phyloP scores from a whole-genome alignment of 2,797 vertebrate genomes.

The Fringilla coelebs region DNA sequence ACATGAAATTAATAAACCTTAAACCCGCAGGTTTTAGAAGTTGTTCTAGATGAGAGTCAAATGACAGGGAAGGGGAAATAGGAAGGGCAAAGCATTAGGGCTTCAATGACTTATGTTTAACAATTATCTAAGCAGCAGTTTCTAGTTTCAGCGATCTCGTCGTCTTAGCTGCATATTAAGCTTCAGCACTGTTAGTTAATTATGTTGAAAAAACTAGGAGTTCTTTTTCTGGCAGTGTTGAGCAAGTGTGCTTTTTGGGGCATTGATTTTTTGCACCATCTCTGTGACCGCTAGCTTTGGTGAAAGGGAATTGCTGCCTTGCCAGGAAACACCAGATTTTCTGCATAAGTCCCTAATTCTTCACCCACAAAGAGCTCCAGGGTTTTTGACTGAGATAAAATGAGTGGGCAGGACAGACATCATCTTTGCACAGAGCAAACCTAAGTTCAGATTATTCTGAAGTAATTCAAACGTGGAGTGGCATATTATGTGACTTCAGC shows the following conservation, averaged over 20 bases:
- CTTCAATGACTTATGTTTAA: not conserved
- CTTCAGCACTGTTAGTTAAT: not conserved
- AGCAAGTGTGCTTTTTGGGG: not conserved
- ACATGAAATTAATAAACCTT: slow-evolving; percentile 63
- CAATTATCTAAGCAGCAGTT: not conserved
- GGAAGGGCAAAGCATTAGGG: not conserved
- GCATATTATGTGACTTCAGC: not conserved
- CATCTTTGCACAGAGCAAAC: not conserved
- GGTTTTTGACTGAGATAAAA: not conserved
- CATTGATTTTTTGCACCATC: not conserved
- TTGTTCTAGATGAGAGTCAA: slow-evolving; percentile 12
- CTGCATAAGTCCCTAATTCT: not conserved
- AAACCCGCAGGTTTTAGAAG: slow-evolving; percentile 25
- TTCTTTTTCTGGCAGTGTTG: not conserved
- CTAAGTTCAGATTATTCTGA: not conserved
- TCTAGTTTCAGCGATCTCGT: not conserved
- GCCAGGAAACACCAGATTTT: not conserved
- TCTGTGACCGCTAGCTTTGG: not conserved
- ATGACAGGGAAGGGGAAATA: not conserved
- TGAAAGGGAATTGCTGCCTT: not conserved
- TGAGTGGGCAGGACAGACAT: not conserved
- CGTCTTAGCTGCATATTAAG: not conserved
- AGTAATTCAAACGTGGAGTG: not conserved
- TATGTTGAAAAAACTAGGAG: not conserved
- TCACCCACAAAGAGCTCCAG: not conserved